Conservation (phyloP, 2,113 vertebrate genomes). For the Ptilonorhynchus violaceus region DNA sequence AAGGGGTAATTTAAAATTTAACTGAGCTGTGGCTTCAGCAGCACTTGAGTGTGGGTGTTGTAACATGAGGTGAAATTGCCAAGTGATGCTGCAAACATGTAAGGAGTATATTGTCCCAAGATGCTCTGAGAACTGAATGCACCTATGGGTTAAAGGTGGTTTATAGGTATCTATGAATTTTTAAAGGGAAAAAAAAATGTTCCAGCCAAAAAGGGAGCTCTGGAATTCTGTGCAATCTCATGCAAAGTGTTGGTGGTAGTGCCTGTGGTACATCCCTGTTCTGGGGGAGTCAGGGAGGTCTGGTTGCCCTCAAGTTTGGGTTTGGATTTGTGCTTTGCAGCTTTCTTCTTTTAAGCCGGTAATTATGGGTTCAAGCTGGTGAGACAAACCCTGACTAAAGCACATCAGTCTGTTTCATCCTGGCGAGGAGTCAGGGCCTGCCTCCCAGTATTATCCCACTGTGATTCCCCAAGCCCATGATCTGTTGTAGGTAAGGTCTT, state of each 20-base stretch:
- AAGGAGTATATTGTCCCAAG: neutral
- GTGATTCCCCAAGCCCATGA: neutral
- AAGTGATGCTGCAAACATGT: neutral
- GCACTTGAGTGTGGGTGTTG: rapidly evolving
- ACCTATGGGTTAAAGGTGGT: neutral
- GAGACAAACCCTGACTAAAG: neutral
- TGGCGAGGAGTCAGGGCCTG: neutral
- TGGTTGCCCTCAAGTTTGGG: neutral
- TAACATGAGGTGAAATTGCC: neutral
- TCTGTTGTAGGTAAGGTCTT: neutral
- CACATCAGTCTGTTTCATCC: neutral
- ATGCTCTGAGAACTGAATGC: neutral
- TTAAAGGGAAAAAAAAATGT: neutral
- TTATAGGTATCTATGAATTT: neutral
- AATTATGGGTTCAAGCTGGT: neutral
- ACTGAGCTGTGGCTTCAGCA: neutral
- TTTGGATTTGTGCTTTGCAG: neutral
- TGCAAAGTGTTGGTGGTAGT: neutral
- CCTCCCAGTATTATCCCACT: neutral
- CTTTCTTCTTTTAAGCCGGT: neutral
- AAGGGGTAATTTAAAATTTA: neutral
- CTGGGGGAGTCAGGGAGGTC: neutral
- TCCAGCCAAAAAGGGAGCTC: neutral
- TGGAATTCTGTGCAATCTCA: neutral
- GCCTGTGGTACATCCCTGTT: neutral